These are phyloP conservation scores for Oenanthe oenanthe DNA, from an alignment of 2,113 vertebrate species.

Conservation along the genomic window DNA sequence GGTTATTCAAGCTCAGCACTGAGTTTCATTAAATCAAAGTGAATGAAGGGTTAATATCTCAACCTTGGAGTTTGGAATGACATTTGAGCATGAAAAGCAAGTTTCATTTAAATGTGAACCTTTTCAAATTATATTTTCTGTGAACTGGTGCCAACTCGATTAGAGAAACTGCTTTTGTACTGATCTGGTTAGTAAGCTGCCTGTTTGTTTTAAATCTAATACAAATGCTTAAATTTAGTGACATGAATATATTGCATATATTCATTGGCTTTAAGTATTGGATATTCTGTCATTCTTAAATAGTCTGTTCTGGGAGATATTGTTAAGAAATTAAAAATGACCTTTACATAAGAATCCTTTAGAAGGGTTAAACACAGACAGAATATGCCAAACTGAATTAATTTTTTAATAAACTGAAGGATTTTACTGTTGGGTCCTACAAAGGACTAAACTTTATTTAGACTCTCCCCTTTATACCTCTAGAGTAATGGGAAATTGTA, in stretches of 20 bases:
- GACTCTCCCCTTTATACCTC: neutral
- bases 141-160: constrained; percentile 50
- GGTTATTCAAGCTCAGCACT: neutral
- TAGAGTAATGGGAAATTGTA: neutral
- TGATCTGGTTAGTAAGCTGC: constrained; percentile 51
- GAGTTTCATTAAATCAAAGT: neutral
- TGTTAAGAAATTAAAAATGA: neutral
- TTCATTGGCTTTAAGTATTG: neutral
- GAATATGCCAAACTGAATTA: neutral
- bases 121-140: constrained; percentile 59
- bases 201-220: constrained; percentile 47
- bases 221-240: constrained; percentile 33
- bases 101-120: constrained; percentile 52
- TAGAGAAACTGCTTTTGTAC: constrained; percentile 41
- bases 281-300: neutral
- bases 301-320: neutral
- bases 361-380: neutral
- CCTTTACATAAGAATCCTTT: neutral
- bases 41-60: constrained; percentile 39
- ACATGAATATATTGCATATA: neutral
- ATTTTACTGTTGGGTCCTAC: neutral
- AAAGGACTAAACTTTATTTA: neutral
- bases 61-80: constrained; percentile 9
- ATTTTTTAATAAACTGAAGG: neutral
- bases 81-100: constrained; percentile 40